Evolutionary conservation across 1,140 invertebrate genomes (phyloP), one percentile per base, ranked within the genome.

Genomic region (Drosophila trapezifrons): DNA sequence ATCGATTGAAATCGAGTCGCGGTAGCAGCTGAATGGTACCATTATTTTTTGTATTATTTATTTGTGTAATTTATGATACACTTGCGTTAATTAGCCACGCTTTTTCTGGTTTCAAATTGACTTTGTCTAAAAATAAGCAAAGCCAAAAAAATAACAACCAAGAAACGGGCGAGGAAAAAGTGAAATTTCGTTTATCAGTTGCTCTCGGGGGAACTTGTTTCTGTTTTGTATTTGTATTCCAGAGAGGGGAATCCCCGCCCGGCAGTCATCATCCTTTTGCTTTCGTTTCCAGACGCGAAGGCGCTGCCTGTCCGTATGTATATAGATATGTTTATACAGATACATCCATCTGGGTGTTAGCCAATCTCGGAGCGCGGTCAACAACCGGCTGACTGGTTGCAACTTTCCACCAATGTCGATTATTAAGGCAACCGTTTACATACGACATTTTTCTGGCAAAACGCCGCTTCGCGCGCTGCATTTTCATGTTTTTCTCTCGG

Each of bases 331-430:
- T 17, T 15, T 25, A 32, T 15, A 32, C 9, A 42, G 12, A 20
- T 38, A 51, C 32, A 35, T 42, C 22, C 18, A 8, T 15, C 25
- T 67, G 22, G 38, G 17, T 66, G 29, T 60, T 74, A 80, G 52
- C 77, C 52, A 67, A 67, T 73, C 69, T 59, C 74, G 63, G 59
- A n/a, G 60, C 49, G 46, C 75, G 43, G 65, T 78, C 76, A 78
- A 78, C 75, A 78, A 78, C 76, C 76, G 74, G 75, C 64, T 62
- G 72, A 54, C 54, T 10, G 37, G 69, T 75, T 67, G 67, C 82
- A 86, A 82, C 83, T 86, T 86, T 86, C 83, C 83, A 83, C 83
- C 83, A 83, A 87, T 76, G 83, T 86, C 83, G 80, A 83, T 87
- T 86, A 86, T 87, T 87, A 86, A 87, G 83, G 79, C 84, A 83